A percentile compares a stretch with the other conserved stretches of the same genome.
Conservation (phyloP, 2,797 vertebrate genomes). For the Austrolebias charrua region DNA sequence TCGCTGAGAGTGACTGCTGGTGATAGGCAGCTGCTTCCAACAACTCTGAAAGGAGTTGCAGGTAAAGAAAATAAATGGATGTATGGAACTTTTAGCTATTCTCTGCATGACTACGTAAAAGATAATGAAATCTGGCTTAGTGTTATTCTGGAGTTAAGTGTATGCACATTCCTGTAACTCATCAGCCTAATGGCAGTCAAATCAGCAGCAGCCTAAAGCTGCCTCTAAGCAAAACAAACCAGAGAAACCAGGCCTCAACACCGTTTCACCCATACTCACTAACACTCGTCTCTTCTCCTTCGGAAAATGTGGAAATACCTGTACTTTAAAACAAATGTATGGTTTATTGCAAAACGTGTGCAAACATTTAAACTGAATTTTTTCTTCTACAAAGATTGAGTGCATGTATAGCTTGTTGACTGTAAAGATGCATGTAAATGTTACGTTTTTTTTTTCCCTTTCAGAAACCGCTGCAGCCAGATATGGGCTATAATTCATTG, state of each 20-base stretch:
- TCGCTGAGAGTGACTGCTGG: too few species aligned
- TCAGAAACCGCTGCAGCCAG: constrained; percentile 90
- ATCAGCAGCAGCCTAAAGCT: constrained; percentile 35
- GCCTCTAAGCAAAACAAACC: constrained; percentile 44
- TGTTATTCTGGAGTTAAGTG: constrained; percentile 14
- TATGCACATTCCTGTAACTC: constrained; percentile 20
- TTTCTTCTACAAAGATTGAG: background rate
- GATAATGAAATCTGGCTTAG: background rate
- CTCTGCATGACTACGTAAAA: constrained; percentile 1
- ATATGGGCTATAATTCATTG: constrained; percentile 93
- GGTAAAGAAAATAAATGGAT: too few species aligned
- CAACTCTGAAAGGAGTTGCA: too few species aligned
- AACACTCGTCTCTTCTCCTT: constrained; percentile 22
- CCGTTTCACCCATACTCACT: constrained; percentile 23
- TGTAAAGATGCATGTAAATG: background rate
- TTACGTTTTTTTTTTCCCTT: constrained; percentile 25
- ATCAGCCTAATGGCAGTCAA: constrained; percentile 38
- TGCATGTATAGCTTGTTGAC: background rate
- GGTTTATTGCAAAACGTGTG: constrained; percentile 4
- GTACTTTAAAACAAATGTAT: constrained; percentile 8
- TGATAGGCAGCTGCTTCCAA: too few species aligned
- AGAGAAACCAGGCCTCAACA: constrained; percentile 20
- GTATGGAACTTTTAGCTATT: background rate
- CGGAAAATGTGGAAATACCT: constrained; percentile 7
- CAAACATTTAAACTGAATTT: background rate